Base-by-base conservation (phyloP, 2,888 invertebrate species). In the Brachyptera putata region DNA sequence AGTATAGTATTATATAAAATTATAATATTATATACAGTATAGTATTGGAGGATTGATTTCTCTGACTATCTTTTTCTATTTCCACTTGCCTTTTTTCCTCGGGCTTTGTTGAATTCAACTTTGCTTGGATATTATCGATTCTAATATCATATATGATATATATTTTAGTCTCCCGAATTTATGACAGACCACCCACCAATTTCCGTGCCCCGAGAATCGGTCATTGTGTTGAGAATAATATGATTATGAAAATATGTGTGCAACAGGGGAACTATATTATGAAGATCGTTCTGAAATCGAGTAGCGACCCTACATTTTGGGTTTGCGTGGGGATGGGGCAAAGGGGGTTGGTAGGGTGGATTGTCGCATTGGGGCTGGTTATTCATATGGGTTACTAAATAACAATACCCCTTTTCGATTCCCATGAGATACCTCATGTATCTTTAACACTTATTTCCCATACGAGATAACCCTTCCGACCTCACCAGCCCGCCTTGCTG, bases 221-320 rank as follows among this genome's bases (percentile, higher is more conserved):
- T 21, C 36, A 18, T 53, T 34, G 36, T 18, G 53, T 53, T 53
- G 36, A 5, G 53, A n/a, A n/a, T n/a, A n/a, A n/a, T 36, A 53
- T 43, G 16, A 18, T 18, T 53, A 53, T 53, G 53, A 36, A 53
- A 53, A 53, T 53, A 53, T 53, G 53, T 37, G 53, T 36, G 53
- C 53, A 53, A 53, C 53, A 53, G 36, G 53, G 53, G 53, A 36
- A 53, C 34, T 53, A 53, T 53, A 53, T 46, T 24, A 46, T 53
- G 53, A 53, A 53, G 36, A 53, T 9, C 34, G 53, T 36, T 53
- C 21, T 36, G 36, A 53, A 36, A 36, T 36, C 18, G 53, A 25
- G 46, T 4, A 25, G 14, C 14, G 50, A 13, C 50, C 16, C 37
- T 13, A 16, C 53, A 36, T 53, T 53, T 21, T 34, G 36, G 53